Evolutionary conservation across 2,888 invertebrate genomes (phyloP).

Genomic region (Odontocerum albicorne): DNA sequence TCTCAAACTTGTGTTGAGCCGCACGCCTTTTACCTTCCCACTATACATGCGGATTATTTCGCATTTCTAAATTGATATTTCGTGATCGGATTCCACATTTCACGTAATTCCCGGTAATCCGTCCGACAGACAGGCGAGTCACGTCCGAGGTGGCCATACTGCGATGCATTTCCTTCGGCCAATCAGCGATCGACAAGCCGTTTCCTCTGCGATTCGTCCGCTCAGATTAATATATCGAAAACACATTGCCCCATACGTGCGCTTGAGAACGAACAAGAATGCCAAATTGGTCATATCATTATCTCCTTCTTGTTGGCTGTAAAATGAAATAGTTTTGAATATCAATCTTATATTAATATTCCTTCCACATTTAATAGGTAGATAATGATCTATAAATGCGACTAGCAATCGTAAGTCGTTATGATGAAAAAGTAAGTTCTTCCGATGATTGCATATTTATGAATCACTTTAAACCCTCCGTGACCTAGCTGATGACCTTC

Average conservation of each 20-base stretch:
- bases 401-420: too few relatives aligned
- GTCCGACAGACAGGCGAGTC: slow-evolving; percentile 3
- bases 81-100: not conserved
- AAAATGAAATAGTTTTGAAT: too few relatives aligned
- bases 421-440: too few relatives aligned
- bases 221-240: not conserved
- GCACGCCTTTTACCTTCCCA: too few relatives aligned
- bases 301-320: too few relatives aligned
- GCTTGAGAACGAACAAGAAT: not conserved
- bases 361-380: too few relatives aligned
- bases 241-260: slow-evolving; percentile 7
- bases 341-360: too few relatives aligned
- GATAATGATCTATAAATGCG: too few relatives aligned
- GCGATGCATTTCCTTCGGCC: not conserved
- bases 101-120: slow-evolving; percentile 5
- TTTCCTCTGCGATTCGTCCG: slow-evolving; percentile 6
- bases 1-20: too few relatives aligned
- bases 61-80: slow-evolving; percentile 1
- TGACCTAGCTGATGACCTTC: too few relatives aligned
- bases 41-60: not conserved
- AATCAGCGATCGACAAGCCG: not conserved
- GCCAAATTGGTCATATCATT: not conserved
- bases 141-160: slow-evolving; percentile 9
- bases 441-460: too few relatives aligned
- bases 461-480: too few relatives aligned